A percentile compares a stretch with the other conserved stretches of the same genome.
Conservation (phyloP, 2,888 invertebrate genomes). For the Apotomis capreana region DNA sequence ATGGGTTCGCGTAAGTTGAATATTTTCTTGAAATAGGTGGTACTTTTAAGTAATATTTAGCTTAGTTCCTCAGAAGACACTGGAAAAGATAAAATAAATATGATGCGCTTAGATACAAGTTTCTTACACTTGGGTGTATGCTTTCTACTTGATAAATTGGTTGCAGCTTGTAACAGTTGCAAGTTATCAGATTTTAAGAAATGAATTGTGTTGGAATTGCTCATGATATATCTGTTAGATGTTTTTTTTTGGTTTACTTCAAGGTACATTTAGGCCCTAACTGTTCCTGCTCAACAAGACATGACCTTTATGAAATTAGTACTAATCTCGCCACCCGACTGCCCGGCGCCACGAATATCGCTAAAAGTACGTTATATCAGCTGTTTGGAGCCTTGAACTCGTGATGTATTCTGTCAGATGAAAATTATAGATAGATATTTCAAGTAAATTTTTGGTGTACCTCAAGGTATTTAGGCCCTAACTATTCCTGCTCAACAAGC, state of each 20-base stretch:
- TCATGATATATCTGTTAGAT: too few relatives aligned
- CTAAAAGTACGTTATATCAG: constrained; percentile 34
- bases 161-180: too few relatives aligned
- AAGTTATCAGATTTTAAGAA: too few relatives aligned
- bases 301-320: not conserved
- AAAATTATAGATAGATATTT: not conserved
- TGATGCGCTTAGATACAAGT: too few relatives aligned
- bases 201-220: too few relatives aligned
- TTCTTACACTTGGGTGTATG: too few relatives aligned
- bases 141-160: too few relatives aligned
- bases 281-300: not conserved
- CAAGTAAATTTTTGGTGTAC: not conserved
- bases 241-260: not conserved
- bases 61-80: too few relatives aligned
- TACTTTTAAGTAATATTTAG: too few relatives aligned
- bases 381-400: constrained; percentile 22
- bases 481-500: not conserved
- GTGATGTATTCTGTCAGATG: constrained; percentile 19
- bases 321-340: constrained; percentile 30
- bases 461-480: not conserved
- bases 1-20: too few relatives aligned
- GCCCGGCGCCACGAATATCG: constrained; percentile 30
- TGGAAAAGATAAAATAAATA: too few relatives aligned
- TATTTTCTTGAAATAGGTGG: too few relatives aligned
- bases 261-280: not conserved